phyloP scores from a whole-genome alignment of 2,797 vertebrate genomes.

The Sebastes steindachneri region DNA sequence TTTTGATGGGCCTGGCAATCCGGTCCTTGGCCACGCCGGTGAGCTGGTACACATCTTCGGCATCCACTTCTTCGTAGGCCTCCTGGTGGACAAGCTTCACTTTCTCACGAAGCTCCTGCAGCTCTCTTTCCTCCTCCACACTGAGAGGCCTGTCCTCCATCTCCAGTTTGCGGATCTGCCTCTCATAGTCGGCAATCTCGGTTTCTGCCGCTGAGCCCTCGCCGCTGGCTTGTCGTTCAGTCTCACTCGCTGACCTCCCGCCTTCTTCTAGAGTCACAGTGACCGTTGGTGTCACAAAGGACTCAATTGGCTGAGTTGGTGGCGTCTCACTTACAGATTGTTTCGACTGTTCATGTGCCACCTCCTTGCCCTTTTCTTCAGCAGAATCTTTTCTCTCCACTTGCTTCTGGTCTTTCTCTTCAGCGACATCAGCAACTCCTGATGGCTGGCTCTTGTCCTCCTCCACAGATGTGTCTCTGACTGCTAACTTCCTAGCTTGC shows the following conservation, averaged over 20 bases:
- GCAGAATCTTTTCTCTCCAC: slow-evolving; percentile 47
- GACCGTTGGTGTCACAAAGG: slow-evolving; percentile 82
- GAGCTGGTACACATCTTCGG: slow-evolving; percentile 95
- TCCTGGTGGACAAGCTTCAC: slow-evolving; percentile 97
- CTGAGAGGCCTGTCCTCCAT: slow-evolving; percentile 86
- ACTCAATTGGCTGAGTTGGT: slow-evolving; percentile 53
- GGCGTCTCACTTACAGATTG: slow-evolving; percentile 38
- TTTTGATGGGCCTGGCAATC: slow-evolving; percentile 82
- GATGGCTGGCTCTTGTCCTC: slow-evolving; percentile 44
- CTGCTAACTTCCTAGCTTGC: slow-evolving; percentile 70
- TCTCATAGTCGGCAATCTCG: slow-evolving; percentile 83
- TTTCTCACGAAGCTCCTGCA: slow-evolving; percentile 93
- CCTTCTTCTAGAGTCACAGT: slow-evolving; percentile 84
- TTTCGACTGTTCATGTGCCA: slow-evolving; percentile 28
- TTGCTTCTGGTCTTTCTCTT: slow-evolving; percentile 61
- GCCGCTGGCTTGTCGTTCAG: slow-evolving; percentile 72
- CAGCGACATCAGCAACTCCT: slow-evolving; percentile 12
- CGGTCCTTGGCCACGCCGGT: slow-evolving; percentile 85
- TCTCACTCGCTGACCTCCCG: slow-evolving; percentile 69
- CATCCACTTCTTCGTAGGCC: slow-evolving; percentile 92
- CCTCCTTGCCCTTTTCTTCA: slow-evolving; percentile 57
- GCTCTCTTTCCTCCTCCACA: slow-evolving; percentile 84
- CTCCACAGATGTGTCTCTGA: slow-evolving; percentile 71
- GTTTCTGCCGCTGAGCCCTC: slow-evolving; percentile 79
- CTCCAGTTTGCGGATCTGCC: slow-evolving; percentile 87